A percentile compares a stretch with the other conserved stretches of the same genome.
Evolutionary conservation across 2,113 vertebrate species (phyloP).

Genomic region (Takifugu bimaculatus): DNA sequence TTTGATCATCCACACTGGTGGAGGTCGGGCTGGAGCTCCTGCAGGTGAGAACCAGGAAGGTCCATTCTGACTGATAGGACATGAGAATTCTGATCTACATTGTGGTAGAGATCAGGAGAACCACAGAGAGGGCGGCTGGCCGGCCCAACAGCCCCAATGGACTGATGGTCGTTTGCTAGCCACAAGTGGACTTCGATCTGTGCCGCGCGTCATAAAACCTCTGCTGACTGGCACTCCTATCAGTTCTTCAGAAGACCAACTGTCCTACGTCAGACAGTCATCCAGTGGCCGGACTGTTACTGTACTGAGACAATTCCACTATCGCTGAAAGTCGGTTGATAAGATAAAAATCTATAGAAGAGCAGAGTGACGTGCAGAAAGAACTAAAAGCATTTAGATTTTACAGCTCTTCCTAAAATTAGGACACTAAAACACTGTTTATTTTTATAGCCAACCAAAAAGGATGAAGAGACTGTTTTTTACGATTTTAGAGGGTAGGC

Average conservation of each 20-base stretch:
- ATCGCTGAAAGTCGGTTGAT: constrained; percentile 41
- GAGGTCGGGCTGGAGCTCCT: constrained; percentile 35
- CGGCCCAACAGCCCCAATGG: constrained; percentile 44
- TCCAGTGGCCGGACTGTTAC: constrained; percentile 47
- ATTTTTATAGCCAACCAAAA: neutral
- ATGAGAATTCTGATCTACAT: constrained; percentile 45
- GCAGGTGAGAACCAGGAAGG: constrained; percentile 40
- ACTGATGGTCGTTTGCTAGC: constrained; percentile 64
- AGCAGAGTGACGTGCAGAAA: constrained; percentile 3
- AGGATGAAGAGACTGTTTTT: neutral
- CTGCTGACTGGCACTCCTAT: constrained; percentile 75
- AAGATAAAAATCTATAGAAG: constrained; percentile 46
- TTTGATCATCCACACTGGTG: constrained; percentile 21
- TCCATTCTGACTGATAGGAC: constrained; percentile 59
- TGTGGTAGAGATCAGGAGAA: constrained; percentile 33
- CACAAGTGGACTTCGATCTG: constrained; percentile 71
- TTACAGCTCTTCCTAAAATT: too few species aligned
- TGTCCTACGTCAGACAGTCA: constrained; percentile 9
- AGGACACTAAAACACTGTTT: neutral
- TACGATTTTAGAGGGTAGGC: neutral
- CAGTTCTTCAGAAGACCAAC: constrained; percentile 23
- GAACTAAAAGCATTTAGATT: neutral
- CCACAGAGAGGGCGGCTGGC: constrained; percentile 31
- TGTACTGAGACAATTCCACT: constrained; percentile 31
- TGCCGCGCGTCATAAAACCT: constrained; percentile 70